These are phyloP conservation scores for Betta splendens DNA, from an alignment of 2,797 vertebrate genomes.

Conservation along the genomic window DNA sequence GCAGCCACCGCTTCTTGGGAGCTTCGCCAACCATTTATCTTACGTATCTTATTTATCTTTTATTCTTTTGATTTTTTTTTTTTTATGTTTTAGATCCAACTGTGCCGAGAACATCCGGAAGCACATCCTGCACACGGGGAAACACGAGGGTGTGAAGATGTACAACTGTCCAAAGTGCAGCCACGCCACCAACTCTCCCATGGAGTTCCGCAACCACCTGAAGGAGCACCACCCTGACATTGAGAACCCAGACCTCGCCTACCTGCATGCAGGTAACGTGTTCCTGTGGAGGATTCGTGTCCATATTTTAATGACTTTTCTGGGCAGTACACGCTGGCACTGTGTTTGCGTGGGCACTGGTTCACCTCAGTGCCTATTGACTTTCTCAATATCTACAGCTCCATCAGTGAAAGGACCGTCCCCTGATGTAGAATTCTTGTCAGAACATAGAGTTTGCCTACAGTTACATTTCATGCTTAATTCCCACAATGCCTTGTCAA, in stretches of 20 bases:
- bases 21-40: constrained; percentile 47
- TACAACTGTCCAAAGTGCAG: constrained; percentile 98
- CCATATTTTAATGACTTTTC: neutral
- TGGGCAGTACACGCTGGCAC: neutral
- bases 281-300: neutral
- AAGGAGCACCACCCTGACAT: constrained; percentile 94
- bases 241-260: constrained; percentile 97
- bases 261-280: constrained; percentile 91
- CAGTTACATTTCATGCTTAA: no score
- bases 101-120: constrained; percentile 99
- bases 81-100: constrained; percentile 87
- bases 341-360: neutral
- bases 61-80: constrained; percentile 19
- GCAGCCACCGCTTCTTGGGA: constrained; percentile 49
- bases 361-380: neutral
- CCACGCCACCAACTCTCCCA: constrained; percentile 91
- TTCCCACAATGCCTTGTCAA: neutral
- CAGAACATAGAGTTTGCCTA: neutral
- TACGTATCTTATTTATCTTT: constrained; percentile 45
- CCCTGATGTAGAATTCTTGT: neutral
- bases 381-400: constrained; percentile 1
- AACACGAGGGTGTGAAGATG: constrained; percentile 98
- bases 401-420: neutral
- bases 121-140: constrained; percentile 97
- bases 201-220: constrained; percentile 97